Evolutionary conservation across 1,140 invertebrate genomes (phyloP).

Genomic region (Oscheius sp.): DNA sequence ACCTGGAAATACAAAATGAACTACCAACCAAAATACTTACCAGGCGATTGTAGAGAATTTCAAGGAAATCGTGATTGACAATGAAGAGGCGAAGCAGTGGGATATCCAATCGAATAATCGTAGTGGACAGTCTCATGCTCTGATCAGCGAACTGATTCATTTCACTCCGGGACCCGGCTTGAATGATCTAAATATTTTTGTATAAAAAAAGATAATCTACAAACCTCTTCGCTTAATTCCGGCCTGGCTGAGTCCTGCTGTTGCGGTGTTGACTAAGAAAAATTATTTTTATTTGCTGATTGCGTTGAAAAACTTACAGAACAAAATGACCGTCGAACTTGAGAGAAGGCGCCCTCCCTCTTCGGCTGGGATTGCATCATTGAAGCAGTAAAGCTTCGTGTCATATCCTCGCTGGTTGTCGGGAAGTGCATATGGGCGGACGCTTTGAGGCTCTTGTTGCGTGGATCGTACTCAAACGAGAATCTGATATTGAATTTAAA

Average conservation of each 20-base stretch:
- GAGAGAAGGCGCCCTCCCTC: constrained; percentile 21
- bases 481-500: constrained; percentile 8
- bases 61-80: constrained; percentile 18
- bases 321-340: constrained; percentile 1
- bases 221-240: constrained; percentile 7
- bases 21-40: too few relatives aligned
- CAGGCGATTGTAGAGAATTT: constrained; percentile 35
- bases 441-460: background rate
- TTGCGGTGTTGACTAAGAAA: background rate
- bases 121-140: constrained; percentile 5
- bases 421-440: background rate
- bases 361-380: constrained; percentile 25
- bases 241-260: constrained; percentile 6
- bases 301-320: background rate
- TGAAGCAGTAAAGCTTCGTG: constrained; percentile 6
- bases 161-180: constrained; percentile 23
- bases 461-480: background rate
- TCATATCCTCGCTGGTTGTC: constrained; percentile 5
- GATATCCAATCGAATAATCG: constrained; percentile 2
- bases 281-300: too few relatives aligned
- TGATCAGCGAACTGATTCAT: constrained; percentile 12
- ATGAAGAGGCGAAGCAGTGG: constrained; percentile 13
- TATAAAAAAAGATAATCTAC: background rate
- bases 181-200: constrained; percentile 8
- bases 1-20: too few relatives aligned